Percentiles rank a stretch among this genome's conserved stretches.
Conservation (phyloP, 2,113 vertebrate species). For the Callithrix jacchus region DNA sequence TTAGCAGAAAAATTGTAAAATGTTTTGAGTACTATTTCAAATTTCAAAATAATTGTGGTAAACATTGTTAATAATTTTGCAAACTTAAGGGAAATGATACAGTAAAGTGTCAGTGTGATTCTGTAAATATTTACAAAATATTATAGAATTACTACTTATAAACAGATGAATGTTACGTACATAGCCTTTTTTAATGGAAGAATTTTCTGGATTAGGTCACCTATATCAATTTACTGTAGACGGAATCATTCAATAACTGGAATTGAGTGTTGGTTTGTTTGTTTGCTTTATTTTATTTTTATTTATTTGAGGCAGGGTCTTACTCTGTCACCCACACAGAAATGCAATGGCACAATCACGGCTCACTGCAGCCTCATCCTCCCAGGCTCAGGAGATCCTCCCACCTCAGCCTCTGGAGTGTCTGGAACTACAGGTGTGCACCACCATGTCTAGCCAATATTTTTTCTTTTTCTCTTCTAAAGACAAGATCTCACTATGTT, state of each 20-base stretch:
- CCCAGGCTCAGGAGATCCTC: no score
- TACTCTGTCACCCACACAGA: no score
- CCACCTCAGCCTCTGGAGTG: no score
- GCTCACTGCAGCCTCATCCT: no score
- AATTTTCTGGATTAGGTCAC: background rate
- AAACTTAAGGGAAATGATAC: background rate
- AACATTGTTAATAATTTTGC: background rate
- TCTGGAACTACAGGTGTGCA: no score
- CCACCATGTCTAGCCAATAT: no score
- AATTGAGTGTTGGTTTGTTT: background rate
- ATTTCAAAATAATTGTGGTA: background rate
- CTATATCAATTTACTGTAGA: background rate
- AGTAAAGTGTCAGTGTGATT: background rate
- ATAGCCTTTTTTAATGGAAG: background rate
- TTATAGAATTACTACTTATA: background rate
- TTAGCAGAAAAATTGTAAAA: background rate
- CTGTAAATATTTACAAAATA: background rate
- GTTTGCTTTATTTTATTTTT: no score
- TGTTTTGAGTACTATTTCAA: background rate
- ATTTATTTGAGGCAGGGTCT: no score
- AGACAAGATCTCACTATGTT: no score
- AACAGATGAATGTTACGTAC: background rate
- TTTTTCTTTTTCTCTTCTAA: no score
- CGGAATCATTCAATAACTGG: background rate
- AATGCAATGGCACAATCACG: no score